A percentile compares a stretch with the other conserved stretches of the same genome.
These are phyloP conservation scores for Diarsia brunnea DNA, from an alignment of 2,888 invertebrate species.

Conservation along the genomic window DNA sequence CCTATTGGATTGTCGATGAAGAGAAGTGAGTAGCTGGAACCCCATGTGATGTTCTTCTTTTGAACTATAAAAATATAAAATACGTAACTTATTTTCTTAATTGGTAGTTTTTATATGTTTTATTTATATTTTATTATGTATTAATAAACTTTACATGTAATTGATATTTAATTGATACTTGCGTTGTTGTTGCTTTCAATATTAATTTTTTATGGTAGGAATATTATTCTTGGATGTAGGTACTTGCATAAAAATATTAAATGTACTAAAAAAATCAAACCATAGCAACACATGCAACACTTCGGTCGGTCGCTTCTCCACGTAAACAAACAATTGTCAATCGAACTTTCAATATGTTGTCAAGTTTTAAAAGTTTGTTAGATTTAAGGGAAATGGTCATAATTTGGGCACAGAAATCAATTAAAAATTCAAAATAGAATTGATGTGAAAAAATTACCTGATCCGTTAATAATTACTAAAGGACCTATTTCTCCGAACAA, in stretches of 20 bases:
- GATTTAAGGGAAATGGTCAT: too few relatives aligned
- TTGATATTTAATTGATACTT: neutral
- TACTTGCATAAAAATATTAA: too few relatives aligned
- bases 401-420: too few relatives aligned
- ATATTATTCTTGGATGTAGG: too few relatives aligned
- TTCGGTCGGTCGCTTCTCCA: too few relatives aligned
- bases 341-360: too few relatives aligned
- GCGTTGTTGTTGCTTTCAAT: neutral
- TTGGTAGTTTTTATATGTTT: neutral
- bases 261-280: too few relatives aligned
- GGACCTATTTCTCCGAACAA: slow-evolving; percentile 86
- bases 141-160: too few relatives aligned
- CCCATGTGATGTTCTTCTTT: slow-evolving; percentile 66
- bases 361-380: too few relatives aligned
- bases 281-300: too few relatives aligned
- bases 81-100: neutral
- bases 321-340: too few relatives aligned
- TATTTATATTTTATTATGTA: neutral
- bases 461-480: slow-evolving; percentile 25
- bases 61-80: neutral
- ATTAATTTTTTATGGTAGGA: too few relatives aligned
- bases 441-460: slow-evolving; percentile 23
- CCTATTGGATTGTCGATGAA: slow-evolving; percentile 91
- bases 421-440: neutral
- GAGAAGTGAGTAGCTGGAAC: slow-evolving; percentile 85